Conservation (phyloP, 1,140 invertebrate genomes). For the Aphaenogaster floridana region DNA sequence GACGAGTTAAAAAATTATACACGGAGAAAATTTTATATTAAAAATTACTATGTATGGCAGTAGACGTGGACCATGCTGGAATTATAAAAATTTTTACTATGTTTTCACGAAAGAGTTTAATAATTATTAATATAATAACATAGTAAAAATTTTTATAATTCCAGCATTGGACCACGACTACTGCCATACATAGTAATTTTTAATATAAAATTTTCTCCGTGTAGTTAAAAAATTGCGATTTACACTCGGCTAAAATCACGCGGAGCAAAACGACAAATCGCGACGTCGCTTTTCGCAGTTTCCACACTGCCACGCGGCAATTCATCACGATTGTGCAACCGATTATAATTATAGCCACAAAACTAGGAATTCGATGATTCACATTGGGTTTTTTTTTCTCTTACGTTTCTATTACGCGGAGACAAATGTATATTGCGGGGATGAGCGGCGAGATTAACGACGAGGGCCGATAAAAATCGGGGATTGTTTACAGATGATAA, state of each 20-base stretch:
- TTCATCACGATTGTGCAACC: not conserved
- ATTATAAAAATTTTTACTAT: too few relatives aligned
- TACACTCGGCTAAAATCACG: not conserved
- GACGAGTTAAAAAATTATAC: not conserved
- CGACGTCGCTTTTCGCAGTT: not conserved
- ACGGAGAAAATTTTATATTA: too few relatives aligned
- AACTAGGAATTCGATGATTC: constrained; percentile 12
- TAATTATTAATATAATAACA: too few relatives aligned
- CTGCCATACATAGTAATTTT: too few relatives aligned
- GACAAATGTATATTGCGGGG: not conserved
- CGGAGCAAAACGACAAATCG: not conserved
- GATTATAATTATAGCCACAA: not conserved
- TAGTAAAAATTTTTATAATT: too few relatives aligned
- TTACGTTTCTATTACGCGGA: not conserved
- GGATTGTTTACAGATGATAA: constrained; percentile 49
- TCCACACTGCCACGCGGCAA: not conserved
- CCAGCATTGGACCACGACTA: too few relatives aligned
- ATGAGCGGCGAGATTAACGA: constrained; percentile 10
- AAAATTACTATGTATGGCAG: too few relatives aligned
- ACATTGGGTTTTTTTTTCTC: not conserved
- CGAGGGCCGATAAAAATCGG: not conserved
- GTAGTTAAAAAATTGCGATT: not conserved
- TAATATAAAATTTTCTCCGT: too few relatives aligned
- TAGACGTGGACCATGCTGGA: too few relatives aligned
- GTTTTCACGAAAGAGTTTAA: too few relatives aligned